These are phyloP conservation scores for Polypedilum vanderplanki DNA, from an alignment of 1,140 invertebrate species.

Conservation along the genomic window DNA sequence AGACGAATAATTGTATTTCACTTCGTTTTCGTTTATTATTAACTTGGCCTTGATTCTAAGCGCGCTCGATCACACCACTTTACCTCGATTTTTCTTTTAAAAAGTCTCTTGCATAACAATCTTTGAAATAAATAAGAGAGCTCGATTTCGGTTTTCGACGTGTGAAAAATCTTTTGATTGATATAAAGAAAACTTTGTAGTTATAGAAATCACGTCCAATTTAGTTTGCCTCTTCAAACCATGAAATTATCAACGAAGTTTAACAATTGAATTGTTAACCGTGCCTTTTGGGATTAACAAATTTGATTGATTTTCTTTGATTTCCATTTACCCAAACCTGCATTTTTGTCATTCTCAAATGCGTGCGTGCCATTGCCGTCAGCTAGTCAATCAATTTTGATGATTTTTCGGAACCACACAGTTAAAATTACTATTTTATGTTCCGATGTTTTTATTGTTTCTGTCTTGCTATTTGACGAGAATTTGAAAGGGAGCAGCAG, in stretches of 20 bases:
- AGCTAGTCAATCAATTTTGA: too few species aligned
- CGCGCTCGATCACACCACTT: background rate
- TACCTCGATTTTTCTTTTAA: background rate
- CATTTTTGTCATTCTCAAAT: too few species aligned
- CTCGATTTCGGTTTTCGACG: background rate
- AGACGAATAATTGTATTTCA: background rate
- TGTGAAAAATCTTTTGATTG: background rate
- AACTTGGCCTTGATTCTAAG: background rate
- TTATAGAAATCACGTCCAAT: background rate
- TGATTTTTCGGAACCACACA: too few species aligned
- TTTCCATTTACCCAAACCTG: too few species aligned
- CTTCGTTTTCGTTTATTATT: background rate
- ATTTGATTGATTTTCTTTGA: too few species aligned
- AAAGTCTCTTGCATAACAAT: background rate
- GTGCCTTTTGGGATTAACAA: too few species aligned
- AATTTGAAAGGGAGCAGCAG: too few species aligned
- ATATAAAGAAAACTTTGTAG: background rate
- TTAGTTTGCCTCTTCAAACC: background rate
- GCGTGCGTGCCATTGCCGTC: too few species aligned
- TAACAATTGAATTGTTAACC: background rate
- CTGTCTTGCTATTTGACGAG: too few species aligned
- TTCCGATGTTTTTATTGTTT: too few species aligned
- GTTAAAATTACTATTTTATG: too few species aligned
- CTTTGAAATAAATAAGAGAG: background rate
- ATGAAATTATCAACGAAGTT: constrained; percentile 7